phyloP scores from a whole-genome alignment of 2,888 invertebrate genomes.

The Nemurella pictetii region DNA sequence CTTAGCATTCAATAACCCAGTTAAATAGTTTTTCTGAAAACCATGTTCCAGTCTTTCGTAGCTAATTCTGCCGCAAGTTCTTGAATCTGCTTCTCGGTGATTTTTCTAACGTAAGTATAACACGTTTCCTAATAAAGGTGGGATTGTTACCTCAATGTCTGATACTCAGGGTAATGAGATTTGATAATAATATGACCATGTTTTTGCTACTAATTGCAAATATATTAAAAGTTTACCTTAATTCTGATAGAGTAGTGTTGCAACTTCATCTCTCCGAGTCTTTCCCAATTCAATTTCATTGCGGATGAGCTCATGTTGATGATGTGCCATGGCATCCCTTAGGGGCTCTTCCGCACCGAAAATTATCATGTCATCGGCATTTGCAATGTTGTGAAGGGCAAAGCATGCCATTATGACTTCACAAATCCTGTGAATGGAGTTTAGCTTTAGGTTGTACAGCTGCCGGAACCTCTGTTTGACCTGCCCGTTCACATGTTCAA shows the following conservation, averaged over 20 bases:
- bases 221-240: too few relatives aligned
- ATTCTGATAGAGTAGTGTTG: too few relatives aligned
- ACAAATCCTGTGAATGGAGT: not conserved
- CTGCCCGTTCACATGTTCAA: slow-evolving; percentile 39
- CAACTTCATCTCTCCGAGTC: too few relatives aligned
- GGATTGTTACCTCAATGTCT: too few relatives aligned
- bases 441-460: slow-evolving; percentile 11
- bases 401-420: slow-evolving; percentile 25
- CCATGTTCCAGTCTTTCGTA: not conserved
- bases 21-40: too few relatives aligned
- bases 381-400: slow-evolving; percentile 19
- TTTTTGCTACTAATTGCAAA: too few relatives aligned
- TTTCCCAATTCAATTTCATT: too few relatives aligned
- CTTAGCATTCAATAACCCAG: too few relatives aligned
- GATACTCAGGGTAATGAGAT: too few relatives aligned
- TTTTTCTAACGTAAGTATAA: not conserved
- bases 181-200: too few relatives aligned
- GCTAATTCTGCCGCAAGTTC: not conserved
- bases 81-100: not conserved
- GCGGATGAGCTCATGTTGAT: not conserved
- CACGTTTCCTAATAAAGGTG: not conserved
- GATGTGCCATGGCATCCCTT: not conserved
- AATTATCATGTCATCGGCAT: not conserved
- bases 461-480: slow-evolving; percentile 32
- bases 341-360: not conserved